These are phyloP conservation scores for Trichoplusia ni DNA, from an alignment of 1,140 invertebrate genomes.

Conservation along the genomic window DNA sequence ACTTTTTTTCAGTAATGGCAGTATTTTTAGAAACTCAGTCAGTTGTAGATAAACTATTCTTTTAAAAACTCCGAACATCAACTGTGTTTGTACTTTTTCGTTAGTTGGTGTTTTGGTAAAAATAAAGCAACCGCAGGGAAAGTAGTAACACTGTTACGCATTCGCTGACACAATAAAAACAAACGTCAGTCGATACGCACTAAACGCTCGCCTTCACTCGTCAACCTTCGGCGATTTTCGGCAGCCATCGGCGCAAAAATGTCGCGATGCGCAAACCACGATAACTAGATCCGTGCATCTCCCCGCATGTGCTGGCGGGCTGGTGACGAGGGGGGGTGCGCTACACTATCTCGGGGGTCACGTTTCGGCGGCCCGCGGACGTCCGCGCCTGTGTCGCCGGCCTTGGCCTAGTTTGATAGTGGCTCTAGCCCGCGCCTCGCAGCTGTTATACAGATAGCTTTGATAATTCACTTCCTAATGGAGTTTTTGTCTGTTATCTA, in stretches of 20 bases:
- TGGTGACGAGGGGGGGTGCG: background rate
- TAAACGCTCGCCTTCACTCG: background rate
- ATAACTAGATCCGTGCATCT: constrained; percentile 5
- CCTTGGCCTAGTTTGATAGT: constrained; percentile 73
- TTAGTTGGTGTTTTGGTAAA: background rate
- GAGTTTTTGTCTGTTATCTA: constrained; percentile 34
- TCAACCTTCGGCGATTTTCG: constrained; percentile 24
- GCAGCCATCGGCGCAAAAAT: constrained; percentile 20
- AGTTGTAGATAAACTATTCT: too few relatives aligned
- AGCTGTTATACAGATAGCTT: constrained; percentile 48
- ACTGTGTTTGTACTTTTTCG: too few relatives aligned
- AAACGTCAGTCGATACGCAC: constrained; percentile 30
- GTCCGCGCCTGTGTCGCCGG: constrained; percentile 39
- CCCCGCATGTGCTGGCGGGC: background rate
- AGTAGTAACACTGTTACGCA: constrained; percentile 1
- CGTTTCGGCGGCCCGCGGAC: constrained; percentile 48
- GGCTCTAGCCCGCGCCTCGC: constrained; percentile 44
- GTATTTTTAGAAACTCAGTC: too few relatives aligned
- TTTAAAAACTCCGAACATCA: too few relatives aligned
- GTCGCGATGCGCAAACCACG: constrained; percentile 21
- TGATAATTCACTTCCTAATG: constrained; percentile 61
- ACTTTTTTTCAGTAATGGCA: too few relatives aligned
- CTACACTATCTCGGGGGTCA: constrained; percentile 57
- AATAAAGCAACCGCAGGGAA: constrained; percentile 25
- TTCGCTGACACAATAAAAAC: constrained; percentile 16